These are phyloP conservation scores for Crotophaga sulcirostris DNA, from an alignment of 2,113 vertebrate species.

Conservation along the genomic window DNA sequence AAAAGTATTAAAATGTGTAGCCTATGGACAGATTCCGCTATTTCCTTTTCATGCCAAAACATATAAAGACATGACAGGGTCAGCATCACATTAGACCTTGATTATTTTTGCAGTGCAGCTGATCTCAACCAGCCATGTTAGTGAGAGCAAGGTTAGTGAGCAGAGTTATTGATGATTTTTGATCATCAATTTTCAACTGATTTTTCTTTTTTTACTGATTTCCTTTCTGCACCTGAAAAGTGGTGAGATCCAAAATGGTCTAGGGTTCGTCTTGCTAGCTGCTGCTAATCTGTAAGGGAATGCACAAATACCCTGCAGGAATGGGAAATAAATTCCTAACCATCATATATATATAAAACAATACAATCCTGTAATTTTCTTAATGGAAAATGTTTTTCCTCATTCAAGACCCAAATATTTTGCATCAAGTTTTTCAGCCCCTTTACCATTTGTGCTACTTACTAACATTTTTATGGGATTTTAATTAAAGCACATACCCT, in stretches of 20 bases:
- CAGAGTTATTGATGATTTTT: neutral
- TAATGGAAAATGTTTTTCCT: neutral
- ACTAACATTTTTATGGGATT: neutral
- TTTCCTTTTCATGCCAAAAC: conserved; percentile 17
- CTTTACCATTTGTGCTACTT: neutral
- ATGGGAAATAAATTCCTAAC: neutral
- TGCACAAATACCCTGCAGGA: neutral
- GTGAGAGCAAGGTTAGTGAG: neutral
- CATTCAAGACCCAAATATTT: neutral
- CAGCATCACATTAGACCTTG: neutral
- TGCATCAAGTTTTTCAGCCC: neutral
- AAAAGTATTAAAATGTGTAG: conserved; percentile 6
- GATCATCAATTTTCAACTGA: neutral
- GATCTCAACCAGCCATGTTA: neutral
- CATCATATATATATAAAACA: neutral
- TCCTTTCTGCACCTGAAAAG: neutral
- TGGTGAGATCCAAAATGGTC: neutral
- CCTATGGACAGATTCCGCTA: conserved; percentile 4
- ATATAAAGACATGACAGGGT: neutral
- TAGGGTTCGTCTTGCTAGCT: neutral
- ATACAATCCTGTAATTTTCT: neutral
- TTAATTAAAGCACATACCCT: neutral
- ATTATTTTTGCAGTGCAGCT: neutral
- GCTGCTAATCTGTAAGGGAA: neutral
- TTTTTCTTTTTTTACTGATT: neutral